These are phyloP conservation scores for Acanthopleura granulata DNA, from an alignment of 2,888 invertebrate species.

Conservation along the genomic window DNA sequence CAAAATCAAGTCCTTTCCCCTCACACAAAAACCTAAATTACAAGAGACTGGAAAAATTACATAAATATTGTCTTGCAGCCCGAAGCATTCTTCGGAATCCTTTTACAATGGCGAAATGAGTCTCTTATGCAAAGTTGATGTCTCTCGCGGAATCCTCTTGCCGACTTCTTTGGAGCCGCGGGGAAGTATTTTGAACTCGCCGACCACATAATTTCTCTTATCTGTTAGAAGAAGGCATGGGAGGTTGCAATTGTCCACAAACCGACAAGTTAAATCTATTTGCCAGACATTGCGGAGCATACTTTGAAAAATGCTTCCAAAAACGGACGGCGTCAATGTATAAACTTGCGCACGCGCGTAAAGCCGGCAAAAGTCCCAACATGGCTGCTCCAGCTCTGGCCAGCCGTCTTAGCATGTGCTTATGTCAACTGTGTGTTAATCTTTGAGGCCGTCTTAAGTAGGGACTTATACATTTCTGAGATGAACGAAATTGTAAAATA, in stretches of 20 bases:
- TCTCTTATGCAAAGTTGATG: not conserved
- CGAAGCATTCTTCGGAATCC: not conserved
- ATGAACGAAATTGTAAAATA: too few relatives aligned
- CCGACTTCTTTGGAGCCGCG: not conserved
- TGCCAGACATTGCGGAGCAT: not conserved
- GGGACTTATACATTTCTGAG: too few relatives aligned
- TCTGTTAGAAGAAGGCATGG: not conserved
- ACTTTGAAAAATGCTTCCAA: too few relatives aligned
- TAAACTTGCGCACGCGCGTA: constrained; percentile 12
- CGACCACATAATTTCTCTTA: not conserved
- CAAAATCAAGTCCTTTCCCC: not conserved
- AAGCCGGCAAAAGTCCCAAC: not conserved
- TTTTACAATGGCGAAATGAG: not conserved
- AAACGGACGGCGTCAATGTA: not conserved
- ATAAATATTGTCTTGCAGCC: constrained; percentile 14
- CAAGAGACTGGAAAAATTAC: constrained; percentile 18
- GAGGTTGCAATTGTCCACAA: not conserved
- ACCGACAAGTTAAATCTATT: not conserved
- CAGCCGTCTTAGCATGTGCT: too few relatives aligned
- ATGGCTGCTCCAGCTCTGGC: not conserved
- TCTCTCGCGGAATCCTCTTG: not conserved
- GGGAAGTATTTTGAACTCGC: not conserved
- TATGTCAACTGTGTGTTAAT: too few relatives aligned
- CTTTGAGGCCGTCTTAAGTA: too few relatives aligned
- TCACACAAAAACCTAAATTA: constrained; percentile 14